Evolutionary conservation across 2,888 invertebrate species (phyloP).

Genomic region (Coecobrya sp.): DNA sequence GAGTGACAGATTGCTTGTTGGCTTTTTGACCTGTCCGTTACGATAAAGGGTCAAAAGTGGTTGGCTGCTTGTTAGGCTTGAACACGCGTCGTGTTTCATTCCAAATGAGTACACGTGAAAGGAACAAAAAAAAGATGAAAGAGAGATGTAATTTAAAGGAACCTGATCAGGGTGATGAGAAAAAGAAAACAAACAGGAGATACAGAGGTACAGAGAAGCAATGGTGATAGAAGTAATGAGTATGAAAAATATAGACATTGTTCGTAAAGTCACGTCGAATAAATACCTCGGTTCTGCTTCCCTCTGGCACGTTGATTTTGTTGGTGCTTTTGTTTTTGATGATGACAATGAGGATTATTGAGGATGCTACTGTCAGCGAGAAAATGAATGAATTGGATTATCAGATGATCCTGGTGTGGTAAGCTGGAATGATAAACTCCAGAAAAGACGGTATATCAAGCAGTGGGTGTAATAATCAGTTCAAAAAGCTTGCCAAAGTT

Average conservation of each 20-base stretch:
- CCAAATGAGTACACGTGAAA: neutral
- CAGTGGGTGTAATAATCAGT: neutral
- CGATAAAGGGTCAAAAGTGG: slow-evolving; percentile 34
- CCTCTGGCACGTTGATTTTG: neutral
- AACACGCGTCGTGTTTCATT: slow-evolving; percentile 11
- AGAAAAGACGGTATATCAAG: neutral
- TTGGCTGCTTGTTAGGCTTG: neutral
- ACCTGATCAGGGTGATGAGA: neutral
- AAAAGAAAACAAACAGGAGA: neutral
- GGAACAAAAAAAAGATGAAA: slow-evolving; percentile 15
- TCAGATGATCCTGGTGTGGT: slow-evolving; percentile 2
- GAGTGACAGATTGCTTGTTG: slow-evolving; percentile 49
- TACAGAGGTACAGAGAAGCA: neutral
- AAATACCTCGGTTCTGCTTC: neutral
- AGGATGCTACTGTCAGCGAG: neutral
- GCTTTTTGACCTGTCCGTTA: slow-evolving; percentile 25
- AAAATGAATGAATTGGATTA: slow-evolving; percentile 1
- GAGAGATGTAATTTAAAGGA: slow-evolving; percentile 9
- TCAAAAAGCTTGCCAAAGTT: no score
- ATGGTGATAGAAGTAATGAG: neutral
- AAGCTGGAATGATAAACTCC: neutral
- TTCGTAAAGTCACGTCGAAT: neutral
- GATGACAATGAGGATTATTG: neutral
- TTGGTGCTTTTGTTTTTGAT: neutral
- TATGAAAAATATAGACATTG: neutral